Base-by-base conservation (phyloP, 2,888 invertebrate species). In the Slavum lentiscoides region DNA sequence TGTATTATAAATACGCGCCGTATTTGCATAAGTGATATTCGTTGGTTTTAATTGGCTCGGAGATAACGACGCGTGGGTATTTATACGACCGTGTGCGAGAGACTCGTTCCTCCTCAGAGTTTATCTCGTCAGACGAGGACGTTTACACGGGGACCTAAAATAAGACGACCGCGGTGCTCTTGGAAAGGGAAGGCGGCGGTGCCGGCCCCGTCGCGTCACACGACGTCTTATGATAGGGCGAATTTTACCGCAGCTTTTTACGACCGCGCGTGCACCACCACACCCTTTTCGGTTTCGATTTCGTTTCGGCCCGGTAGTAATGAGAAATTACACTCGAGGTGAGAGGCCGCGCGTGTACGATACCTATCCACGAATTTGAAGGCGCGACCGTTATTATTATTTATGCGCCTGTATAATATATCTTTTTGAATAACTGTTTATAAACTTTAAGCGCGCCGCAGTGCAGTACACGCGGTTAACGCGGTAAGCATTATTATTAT, bases 21-120 rank as follows among this genome's bases (percentile, higher is more conserved):
- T 11, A 77, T 77, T 77, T 77, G 76, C 76, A 77, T 77, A 77
- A 77, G 69, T 66, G 69, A 77, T 69, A 77, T 69, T 69, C 76
- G 76, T 77, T 61, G 69, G 68, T 77, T 69, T 77, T 77, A 77
- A 77, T 77, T 77, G 76, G 76, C 21, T 37, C 17, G 61, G 30
- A 77, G 76, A 77, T 77, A 77, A 77, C 76, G 30, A 30, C 30
- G 1, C 30, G 69, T 49, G 61, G 76, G 30, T 30, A 30, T 77
- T 77, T 77, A 77, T 77, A 77, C 68, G 76, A 69, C 76, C 76
- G 76, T 69, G 76, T 77, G 9, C 9, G 9, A 76, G 67, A 68
- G 69, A 53, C 76, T 69, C 69, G 76, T 77, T 7, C 9, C 30
- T 77, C 30, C 53, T 69, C 37, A 21, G 68, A 53, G 76, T 77